Evolutionary conservation across 2,888 invertebrate genomes (phyloP).

Genomic region (Mesorhabditis sp.): DNA sequence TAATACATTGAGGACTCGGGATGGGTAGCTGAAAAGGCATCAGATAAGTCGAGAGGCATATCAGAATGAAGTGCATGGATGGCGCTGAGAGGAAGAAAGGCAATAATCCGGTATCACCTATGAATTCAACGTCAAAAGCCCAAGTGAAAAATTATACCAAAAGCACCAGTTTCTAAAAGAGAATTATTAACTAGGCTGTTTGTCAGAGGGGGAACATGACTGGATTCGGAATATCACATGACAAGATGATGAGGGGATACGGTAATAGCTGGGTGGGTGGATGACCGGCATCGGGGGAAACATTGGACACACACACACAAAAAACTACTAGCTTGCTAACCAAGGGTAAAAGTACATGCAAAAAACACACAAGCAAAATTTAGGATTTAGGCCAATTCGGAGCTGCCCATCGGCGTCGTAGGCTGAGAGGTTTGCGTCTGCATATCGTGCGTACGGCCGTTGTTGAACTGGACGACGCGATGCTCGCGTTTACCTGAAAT

Average conservation of each 20-base stretch:
- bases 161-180: too few relatives aligned
- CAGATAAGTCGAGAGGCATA: background rate
- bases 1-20: background rate
- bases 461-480: slow-evolving; percentile 18
- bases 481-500: slow-evolving; percentile 6
- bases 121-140: background rate
- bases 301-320: background rate
- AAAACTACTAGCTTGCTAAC: background rate
- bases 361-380: background rate
- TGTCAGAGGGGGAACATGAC: background rate
- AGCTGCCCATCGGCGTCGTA: slow-evolving; percentile 19
- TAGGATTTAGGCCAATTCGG: background rate
- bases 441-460: slow-evolving; percentile 28
- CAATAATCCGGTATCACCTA: slow-evolving; percentile 10
- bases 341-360: background rate
- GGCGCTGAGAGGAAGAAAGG: slow-evolving; percentile 16
- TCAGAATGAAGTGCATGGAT: slow-evolving; percentile 14
- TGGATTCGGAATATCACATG: background rate
- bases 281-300: background rate
- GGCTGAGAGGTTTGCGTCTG: slow-evolving; percentile 39
- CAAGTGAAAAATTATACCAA: too few relatives aligned
- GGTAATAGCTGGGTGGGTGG: background rate
- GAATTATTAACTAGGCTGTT: background rate
- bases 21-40: slow-evolving; percentile 4
- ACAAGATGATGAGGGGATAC: background rate